These are phyloP conservation scores for Pelobates cultripes DNA, from an alignment of 2,797 vertebrate genomes.

Conservation along the genomic window DNA sequence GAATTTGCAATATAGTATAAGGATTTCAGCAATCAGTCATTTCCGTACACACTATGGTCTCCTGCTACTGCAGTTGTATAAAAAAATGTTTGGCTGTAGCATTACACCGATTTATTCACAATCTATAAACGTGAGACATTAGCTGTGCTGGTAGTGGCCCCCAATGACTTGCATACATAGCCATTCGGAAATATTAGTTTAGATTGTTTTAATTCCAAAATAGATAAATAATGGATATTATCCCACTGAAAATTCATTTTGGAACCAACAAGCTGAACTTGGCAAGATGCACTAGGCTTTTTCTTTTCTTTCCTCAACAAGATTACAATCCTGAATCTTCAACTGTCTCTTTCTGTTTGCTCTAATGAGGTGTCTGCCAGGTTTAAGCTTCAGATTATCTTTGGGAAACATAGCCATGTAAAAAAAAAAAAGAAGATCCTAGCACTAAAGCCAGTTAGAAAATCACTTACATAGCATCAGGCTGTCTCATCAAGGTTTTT, in stretches of 20 bases:
- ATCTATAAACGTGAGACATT: constrained; percentile 7
- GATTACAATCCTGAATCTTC: constrained; percentile 59
- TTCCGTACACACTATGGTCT: not conserved
- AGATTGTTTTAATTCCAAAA: constrained; percentile 19
- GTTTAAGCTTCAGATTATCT: constrained; percentile 41
- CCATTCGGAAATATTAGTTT: constrained; percentile 14
- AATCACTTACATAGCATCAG: constrained; percentile 69
- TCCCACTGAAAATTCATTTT: constrained; percentile 18
- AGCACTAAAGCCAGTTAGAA: constrained; percentile 47
- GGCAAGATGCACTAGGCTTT: not conserved
- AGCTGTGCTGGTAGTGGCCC: not conserved
- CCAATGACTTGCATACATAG: not conserved
- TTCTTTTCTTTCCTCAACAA: constrained; percentile 43
- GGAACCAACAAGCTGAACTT: not conserved
- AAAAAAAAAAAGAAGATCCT: constrained; percentile 19
- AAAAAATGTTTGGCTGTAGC: constrained; percentile 5
- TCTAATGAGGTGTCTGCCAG: constrained; percentile 27
- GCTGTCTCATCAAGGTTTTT: constrained; percentile 60
- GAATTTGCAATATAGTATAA: not conserved
- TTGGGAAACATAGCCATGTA: constrained; percentile 2
- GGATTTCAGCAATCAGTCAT: not conserved
- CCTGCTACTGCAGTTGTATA: not conserved
- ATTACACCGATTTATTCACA: not conserved
- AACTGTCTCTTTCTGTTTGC: constrained; percentile 43
- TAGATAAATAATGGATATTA: constrained; percentile 14